Evolutionary conservation across 2,113 vertebrate species (phyloP).

Genomic region (Grantiella picta): DNA sequence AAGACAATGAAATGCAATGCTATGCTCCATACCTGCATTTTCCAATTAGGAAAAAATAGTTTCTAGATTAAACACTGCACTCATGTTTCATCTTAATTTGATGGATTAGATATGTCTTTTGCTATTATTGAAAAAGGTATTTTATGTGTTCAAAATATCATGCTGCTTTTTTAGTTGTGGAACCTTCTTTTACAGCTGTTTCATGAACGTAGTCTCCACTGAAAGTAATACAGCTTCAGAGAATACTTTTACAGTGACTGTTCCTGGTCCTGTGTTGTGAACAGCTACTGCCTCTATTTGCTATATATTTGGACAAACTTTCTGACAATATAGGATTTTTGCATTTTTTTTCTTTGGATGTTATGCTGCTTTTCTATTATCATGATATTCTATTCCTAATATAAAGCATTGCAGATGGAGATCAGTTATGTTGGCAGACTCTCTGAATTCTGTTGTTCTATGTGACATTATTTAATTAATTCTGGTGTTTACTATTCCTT

Average conservation of each 20-base stretch:
- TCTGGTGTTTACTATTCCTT: neutral
- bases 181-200: neutral
- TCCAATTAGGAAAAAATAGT: neutral
- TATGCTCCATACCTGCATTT: neutral
- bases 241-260: neutral
- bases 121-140: neutral
- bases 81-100: neutral
- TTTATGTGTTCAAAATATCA: neutral
- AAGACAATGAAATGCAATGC: neutral
- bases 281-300: neutral
- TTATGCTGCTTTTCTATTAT: neutral
- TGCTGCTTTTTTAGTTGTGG: neutral
- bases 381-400: neutral
- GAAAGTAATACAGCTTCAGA: neutral
- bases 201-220: neutral
- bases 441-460: neutral
- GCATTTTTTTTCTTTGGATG: neutral
- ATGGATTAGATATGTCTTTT: neutral
- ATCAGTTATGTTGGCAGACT: neutral
- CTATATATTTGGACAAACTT: neutral
- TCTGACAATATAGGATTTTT: neutral
- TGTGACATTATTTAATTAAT: neutral
- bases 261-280: neutral
- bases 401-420: neutral
- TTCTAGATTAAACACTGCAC: neutral